Evolutionary conservation across 2,888 invertebrate genomes (phyloP), one percentile per base, ranked within the genome.

Genomic region (Cactoblastis cactorum): DNA sequence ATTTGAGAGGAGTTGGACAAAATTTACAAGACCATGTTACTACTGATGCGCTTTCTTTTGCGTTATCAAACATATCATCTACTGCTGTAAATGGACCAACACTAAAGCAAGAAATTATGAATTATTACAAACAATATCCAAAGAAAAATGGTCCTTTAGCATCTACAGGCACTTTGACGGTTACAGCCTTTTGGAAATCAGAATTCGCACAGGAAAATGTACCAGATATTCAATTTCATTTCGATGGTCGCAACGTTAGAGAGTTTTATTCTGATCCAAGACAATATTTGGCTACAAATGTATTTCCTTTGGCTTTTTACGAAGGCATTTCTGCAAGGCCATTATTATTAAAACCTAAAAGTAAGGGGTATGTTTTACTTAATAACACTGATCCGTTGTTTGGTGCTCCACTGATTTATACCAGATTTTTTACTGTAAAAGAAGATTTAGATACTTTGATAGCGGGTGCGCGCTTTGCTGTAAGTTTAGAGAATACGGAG

Each of bases 11-110:
- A 43, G 95, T 95, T 0, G 95, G 95, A 0, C 82, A 90, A 58
- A 95, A 95, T 73, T 80, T 95, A 1, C 95, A 95, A 67, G 94
- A 95, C 66, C 95, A 95, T 66, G 90, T 94, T 0, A 94, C 95
- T 0, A 90, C 92, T 5, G 91, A 92, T 60, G 92, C 91, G 1
- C 76, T 93, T 1, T 61, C 74, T 33, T 49, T 87, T 34, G 57
- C 67, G 33, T 57, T 94, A 11, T 83, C 88, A 0, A 92, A 92
- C 61, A 83, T 90, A 71, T 90, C 91, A 0, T 81, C 91, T 0
- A 92, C 92, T 3, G 62, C 74, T 48, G 78, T 89, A 0, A 63
- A 61, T 56, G 73, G 74, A 14, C 65, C 84, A 4, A 74, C 90
- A 64, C 63, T 89, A 19, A 54, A 83, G 19, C 57, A 76, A 34